Base-by-base conservation (phyloP, 2,888 invertebrate genomes). In the Caenorhabditis becei region DNA sequence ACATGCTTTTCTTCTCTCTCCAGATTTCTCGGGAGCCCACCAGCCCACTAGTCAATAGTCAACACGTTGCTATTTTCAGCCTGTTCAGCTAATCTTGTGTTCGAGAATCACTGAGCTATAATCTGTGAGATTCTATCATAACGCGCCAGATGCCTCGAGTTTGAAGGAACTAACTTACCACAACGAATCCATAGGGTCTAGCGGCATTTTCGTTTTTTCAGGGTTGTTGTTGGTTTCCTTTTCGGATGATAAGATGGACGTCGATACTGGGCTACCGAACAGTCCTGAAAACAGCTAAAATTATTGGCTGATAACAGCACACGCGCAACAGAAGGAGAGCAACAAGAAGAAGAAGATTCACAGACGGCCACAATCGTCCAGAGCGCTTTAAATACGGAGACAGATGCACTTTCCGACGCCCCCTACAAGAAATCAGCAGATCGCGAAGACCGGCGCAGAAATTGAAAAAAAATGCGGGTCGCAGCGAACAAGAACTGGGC, bases 121-220 rank as follows among this genome's bases (percentile, higher is more conserved):
- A 62, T 67, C 67, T 14, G 5, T 47, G 14, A 41, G 53, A 61
- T 37, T 24, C 63, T 51, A 24, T 24, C 28, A 14, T 62, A 49
- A 49, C 26, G n/a, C n/a, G 37, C 23, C 18, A 26, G n/a, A 14
- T 5, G 20, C n/a, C 32, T 1, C 32, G 54, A n/a, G 16, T 41
- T 3, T 5, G 10, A 10, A 3, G 7, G 0, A 2, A 16, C 18
- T 35, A 61, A 80, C 80, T 63, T 11, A 83, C 83, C 83, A 83
- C 82, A 83, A 77, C 11, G 74, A 66, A 62, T 83, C 83, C 83
- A 83, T 81, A 10, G 83, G 83, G 37, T 83, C 81, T 67, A 83
- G 78, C 47, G 83, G 81, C 83, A 83, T 83, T 53, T 59, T 82
- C 56, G 47, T 10, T 37, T 56, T 23, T 61, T 62, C 44, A 51